Evolutionary conservation across 2,113 vertebrate genomes (phyloP).

Genomic region (Oncorhynchus tshawytscha): DNA sequence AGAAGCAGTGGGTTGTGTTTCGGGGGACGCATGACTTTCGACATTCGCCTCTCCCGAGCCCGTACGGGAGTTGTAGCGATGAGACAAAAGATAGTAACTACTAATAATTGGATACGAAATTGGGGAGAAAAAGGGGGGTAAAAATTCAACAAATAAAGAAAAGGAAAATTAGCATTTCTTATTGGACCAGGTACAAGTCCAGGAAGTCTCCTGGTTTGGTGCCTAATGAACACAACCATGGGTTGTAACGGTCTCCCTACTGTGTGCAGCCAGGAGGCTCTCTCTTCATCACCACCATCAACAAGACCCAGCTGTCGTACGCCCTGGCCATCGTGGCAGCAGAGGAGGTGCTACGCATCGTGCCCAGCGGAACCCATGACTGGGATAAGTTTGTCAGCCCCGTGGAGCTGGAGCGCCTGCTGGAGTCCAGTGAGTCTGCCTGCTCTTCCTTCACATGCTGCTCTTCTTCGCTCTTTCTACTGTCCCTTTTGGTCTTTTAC

Average conservation of each 20-base stretch:
- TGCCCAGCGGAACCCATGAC: conserved; percentile 90
- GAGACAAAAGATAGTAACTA: no score
- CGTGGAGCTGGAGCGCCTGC: conserved; percentile 81
- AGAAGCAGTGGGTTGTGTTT: no score
- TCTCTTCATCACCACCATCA: conserved; percentile 93
- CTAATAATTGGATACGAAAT: no score
- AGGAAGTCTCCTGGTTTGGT: no score
- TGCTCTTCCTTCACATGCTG: neutral
- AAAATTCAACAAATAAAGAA: no score
- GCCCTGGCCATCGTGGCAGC: conserved; percentile 84
- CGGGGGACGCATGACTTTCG: no score
- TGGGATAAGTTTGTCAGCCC: conserved; percentile 96
- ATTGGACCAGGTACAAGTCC: no score
- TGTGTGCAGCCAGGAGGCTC: conserved; percentile 81
- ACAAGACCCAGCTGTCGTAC: conserved; percentile 90
- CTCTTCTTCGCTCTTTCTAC: neutral
- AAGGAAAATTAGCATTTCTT: neutral
- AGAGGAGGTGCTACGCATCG: conserved; percentile 84
- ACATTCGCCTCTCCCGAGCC: no score
- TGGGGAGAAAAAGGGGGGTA: no score
- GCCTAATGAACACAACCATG: no score
- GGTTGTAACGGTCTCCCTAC: neutral
- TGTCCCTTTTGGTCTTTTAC: no score
- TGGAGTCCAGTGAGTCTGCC: conserved; percentile 87
- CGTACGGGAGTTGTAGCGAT: no score